Conservation (phyloP, 2,113 vertebrate genomes). For the Pavo muticus region DNA sequence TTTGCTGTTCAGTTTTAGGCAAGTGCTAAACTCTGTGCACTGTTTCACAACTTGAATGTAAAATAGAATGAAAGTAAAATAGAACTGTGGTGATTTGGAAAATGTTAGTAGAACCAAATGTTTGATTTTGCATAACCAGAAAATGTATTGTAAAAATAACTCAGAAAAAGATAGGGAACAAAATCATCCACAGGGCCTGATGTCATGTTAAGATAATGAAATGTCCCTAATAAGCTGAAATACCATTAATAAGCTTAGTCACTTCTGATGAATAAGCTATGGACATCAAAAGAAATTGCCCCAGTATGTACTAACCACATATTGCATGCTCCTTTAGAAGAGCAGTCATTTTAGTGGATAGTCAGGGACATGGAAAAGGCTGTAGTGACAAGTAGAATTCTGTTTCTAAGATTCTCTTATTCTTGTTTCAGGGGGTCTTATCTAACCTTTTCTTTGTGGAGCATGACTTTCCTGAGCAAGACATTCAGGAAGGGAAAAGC, state of each 20-base stretch:
- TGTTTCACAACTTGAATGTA: background rate
- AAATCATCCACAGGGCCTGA: background rate
- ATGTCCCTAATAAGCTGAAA: background rate
- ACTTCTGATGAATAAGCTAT: background rate
- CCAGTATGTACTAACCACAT: background rate
- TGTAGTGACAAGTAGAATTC: background rate
- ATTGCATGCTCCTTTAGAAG: background rate
- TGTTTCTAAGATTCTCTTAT: background rate
- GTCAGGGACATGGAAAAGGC: background rate
- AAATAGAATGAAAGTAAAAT: background rate
- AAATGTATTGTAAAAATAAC: background rate
- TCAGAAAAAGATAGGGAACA: background rate
- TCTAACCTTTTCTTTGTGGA: constrained; percentile 92
- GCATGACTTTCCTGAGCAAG: constrained; percentile 84
- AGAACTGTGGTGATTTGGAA: background rate
- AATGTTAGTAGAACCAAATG: background rate
- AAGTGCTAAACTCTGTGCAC: background rate
- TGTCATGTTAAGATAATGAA: background rate
- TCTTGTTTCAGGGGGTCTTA: constrained; percentile 82
- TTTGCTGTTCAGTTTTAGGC: background rate
- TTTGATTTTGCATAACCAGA: background rate
- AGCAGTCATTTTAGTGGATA: background rate
- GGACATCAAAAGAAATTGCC: background rate
- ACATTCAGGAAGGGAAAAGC: constrained; percentile 90
- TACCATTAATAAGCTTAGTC: background rate